phyloP scores from a whole-genome alignment of 2,113 vertebrate genomes.

The Amblyornis subalaris region DNA sequence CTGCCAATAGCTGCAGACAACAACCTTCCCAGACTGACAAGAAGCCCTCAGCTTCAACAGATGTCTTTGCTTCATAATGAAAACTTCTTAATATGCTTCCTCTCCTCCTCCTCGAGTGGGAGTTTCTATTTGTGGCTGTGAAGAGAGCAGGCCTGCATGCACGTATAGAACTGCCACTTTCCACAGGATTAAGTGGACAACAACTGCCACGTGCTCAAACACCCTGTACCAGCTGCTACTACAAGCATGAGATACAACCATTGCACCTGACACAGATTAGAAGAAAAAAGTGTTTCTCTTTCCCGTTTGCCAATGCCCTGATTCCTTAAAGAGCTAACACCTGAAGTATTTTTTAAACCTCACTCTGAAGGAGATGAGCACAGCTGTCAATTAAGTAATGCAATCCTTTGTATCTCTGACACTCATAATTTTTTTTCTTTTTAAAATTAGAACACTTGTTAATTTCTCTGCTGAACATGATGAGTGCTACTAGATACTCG shows the following conservation, averaged over 20 bases:
- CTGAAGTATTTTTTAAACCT: background rate
- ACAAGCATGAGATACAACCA: background rate
- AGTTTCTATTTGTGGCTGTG: background rate
- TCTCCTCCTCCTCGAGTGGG: background rate
- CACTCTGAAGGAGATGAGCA: background rate
- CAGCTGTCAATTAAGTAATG: background rate
- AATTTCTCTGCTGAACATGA: background rate
- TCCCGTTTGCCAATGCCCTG: background rate
- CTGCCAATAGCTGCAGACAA: background rate
- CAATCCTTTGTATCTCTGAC: background rate
- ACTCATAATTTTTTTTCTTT: background rate
- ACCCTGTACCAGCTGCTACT: background rate
- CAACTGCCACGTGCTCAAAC: background rate
- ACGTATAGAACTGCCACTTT: background rate
- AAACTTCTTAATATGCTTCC: background rate
- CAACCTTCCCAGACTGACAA: background rate
- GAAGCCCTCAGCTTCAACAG: background rate
- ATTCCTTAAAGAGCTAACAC: background rate
- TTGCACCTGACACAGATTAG: background rate
- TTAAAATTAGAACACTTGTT: background rate
- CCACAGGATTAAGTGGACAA: background rate
- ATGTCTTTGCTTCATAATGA: background rate
- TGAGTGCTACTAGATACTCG: background rate
- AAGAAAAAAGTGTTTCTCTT: background rate
- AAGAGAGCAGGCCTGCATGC: background rate